Percentiles rank a stretch among this genome's conserved stretches.
Evolutionary conservation across 2,113 vertebrate species (phyloP).

Genomic region (Hippocampus comes): DNA sequence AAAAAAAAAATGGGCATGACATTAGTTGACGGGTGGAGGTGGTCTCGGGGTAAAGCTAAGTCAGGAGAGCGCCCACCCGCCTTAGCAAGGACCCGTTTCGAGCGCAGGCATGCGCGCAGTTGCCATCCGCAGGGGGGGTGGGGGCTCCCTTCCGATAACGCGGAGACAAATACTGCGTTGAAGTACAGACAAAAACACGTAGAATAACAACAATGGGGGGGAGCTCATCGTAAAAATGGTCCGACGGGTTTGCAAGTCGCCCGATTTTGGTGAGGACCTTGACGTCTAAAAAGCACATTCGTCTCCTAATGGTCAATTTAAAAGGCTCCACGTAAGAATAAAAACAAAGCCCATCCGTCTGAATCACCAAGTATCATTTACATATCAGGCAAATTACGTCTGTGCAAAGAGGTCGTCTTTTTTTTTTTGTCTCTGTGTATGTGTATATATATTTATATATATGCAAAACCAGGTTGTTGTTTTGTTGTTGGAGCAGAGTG

Average conservation of each 20-base stretch:
- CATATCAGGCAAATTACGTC: constrained; percentile 61
- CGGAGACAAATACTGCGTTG: not conserved
- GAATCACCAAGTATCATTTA: constrained; percentile 61
- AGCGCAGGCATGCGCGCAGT: no score
- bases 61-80: not conserved
- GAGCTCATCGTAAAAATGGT: constrained; percentile 64
- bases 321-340: constrained; percentile 57
- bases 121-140: no score
- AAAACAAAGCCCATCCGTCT: constrained; percentile 58
- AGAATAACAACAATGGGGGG: constrained; percentile 36
- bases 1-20: not conserved
- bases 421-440: constrained; percentile 17
- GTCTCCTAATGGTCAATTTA: constrained; percentile 44
- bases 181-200: constrained; percentile 31
- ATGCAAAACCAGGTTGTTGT: constrained; percentile 52
- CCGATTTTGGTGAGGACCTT: constrained; percentile 47
- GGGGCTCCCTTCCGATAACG: not conserved
- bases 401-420: constrained; percentile 61
- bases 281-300: constrained; percentile 53
- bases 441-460: constrained; percentile 22
- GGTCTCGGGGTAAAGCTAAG: not conserved
- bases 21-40: not conserved
- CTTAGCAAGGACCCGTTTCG: no score
- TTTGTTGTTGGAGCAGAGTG: constrained; percentile 47
- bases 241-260: constrained; percentile 73